Conservation (phyloP, 2,888 invertebrate species). For the Eupithecia pulchellata region DNA sequence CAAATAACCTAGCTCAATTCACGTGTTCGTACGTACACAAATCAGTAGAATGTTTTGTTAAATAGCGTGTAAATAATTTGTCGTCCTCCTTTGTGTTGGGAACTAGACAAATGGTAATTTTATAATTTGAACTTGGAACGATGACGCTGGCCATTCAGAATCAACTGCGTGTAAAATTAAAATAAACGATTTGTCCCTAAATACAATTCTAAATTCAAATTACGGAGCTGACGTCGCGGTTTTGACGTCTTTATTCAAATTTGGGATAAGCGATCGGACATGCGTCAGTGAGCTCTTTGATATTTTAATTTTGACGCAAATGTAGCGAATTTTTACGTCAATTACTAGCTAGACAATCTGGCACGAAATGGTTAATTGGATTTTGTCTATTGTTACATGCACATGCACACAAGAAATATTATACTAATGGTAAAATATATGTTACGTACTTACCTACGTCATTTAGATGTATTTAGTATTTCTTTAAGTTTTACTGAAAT, state of each 20-base stretch:
- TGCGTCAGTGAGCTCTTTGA: conserved; percentile 70
- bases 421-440: too few relatives aligned
- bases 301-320: conserved; percentile 62
- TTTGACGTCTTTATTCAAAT: conserved; percentile 80
- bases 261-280: conserved; percentile 71
- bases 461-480: too few relatives aligned
- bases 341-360: conserved; percentile 25
- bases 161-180: conserved; percentile 83
- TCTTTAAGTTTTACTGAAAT: too few relatives aligned
- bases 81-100: conserved; percentile 62
- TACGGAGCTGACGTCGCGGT: conserved; percentile 68
- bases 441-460: too few relatives aligned
- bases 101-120: conserved; percentile 73
- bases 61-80: conserved; percentile 79
- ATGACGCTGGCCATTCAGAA: conserved; percentile 68
- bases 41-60: conserved; percentile 75
- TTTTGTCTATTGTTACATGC: conserved; percentile 7
- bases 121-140: conserved; percentile 68
- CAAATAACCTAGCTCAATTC: conserved; percentile 64
- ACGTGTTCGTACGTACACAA: conserved; percentile 72
- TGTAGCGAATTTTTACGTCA: conserved; percentile 38
- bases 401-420: too few relatives aligned
- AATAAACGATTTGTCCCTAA: conserved; percentile 76
- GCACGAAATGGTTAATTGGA: conserved; percentile 26
- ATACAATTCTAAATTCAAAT: conserved; percentile 66